Percentiles rank a stretch among this genome's conserved stretches.
These are phyloP conservation scores for Aphelenchoides bicaudatus DNA, from an alignment of 2,888 invertebrate species.

Conservation along the genomic window DNA sequence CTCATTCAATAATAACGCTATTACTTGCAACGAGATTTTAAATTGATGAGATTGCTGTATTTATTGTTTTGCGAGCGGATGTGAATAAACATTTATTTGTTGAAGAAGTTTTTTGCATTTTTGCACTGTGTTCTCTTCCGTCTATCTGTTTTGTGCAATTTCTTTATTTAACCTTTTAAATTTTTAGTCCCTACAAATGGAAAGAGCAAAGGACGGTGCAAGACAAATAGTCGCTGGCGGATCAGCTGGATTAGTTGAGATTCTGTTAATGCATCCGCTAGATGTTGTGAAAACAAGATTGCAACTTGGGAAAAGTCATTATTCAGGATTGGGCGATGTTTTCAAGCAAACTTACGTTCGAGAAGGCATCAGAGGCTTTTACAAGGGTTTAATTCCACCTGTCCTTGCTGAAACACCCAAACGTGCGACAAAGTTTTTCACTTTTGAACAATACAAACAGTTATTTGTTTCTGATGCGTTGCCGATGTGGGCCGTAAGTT, in stretches of 20 bases:
- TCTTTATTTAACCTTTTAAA: no score
- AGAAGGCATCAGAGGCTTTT: conserved; percentile 69
- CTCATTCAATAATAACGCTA: no score
- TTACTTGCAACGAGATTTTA: no score
- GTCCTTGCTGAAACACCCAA: conserved; percentile 91
- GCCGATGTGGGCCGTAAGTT: conserved; percentile 27
- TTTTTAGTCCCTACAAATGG: no score
- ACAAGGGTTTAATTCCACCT: conserved; percentile 82
- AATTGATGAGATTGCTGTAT: no score
- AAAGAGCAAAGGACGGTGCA: conserved; percentile 66
- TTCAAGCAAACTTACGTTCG: conserved; percentile 79
- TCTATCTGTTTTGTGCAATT: no score
- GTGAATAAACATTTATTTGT: no score
- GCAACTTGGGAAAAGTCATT: conserved; percentile 70
- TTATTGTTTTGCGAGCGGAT: no score
- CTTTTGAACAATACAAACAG: conserved; percentile 86
- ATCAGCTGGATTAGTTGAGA: conserved; percentile 83
- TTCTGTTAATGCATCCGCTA: conserved; percentile 90
- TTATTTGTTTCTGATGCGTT: conserved; percentile 26
- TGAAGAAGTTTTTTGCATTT: no score
- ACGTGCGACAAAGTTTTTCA: conserved; percentile 85
- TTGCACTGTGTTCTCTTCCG: no score
- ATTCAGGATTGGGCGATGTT: conserved; percentile 77
- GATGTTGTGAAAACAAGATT: conserved; percentile 87
- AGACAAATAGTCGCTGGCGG: conserved; percentile 84